Evolutionary conservation across 2,113 vertebrate genomes (phyloP).

Genomic region (Reinhardtius hippoglossoides): DNA sequence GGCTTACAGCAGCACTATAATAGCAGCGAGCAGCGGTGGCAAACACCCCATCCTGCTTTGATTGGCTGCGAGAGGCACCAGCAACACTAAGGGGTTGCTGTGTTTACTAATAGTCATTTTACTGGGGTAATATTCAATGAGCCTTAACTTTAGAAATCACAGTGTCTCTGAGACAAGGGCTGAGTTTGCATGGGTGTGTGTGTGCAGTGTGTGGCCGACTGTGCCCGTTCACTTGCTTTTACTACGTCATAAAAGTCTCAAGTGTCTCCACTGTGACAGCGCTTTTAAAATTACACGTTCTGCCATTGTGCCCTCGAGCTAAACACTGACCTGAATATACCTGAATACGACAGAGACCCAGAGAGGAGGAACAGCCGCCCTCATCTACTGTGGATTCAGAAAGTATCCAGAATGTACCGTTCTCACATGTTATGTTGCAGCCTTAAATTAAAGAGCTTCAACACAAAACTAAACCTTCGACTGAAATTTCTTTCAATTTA

Average conservation of each 20-base stretch:
- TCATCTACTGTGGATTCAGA: neutral
- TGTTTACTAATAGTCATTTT: constrained; percentile 63
- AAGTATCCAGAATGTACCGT: neutral
- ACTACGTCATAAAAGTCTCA: constrained; percentile 8
- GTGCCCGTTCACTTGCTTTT: neutral
- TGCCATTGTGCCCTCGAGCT: neutral
- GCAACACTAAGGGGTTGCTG: constrained; percentile 40
- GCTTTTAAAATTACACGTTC: neutral
- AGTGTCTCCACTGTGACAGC: neutral
- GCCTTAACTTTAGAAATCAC: constrained; percentile 38
- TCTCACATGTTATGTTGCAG: neutral
- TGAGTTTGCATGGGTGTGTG: neutral
- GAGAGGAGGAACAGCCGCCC: too few relatives aligned
- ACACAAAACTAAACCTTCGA: too few relatives aligned
- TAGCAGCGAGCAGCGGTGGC: constrained; percentile 49
- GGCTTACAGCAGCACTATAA: constrained; percentile 56
- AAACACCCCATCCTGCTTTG: constrained; percentile 49
- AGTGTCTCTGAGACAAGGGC: neutral
- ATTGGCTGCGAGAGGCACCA: constrained; percentile 57
- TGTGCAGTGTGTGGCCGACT: neutral
- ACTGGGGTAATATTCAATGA: constrained; percentile 45
- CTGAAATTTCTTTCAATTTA: too few relatives aligned
- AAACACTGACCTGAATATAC: neutral
- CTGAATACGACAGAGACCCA: neutral
- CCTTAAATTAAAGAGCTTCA: too few relatives aligned